Percentiles rank a stretch among this genome's conserved stretches.
phyloP scores from a whole-genome alignment of 2,113 vertebrate species.

The Myocastor coypus region DNA sequence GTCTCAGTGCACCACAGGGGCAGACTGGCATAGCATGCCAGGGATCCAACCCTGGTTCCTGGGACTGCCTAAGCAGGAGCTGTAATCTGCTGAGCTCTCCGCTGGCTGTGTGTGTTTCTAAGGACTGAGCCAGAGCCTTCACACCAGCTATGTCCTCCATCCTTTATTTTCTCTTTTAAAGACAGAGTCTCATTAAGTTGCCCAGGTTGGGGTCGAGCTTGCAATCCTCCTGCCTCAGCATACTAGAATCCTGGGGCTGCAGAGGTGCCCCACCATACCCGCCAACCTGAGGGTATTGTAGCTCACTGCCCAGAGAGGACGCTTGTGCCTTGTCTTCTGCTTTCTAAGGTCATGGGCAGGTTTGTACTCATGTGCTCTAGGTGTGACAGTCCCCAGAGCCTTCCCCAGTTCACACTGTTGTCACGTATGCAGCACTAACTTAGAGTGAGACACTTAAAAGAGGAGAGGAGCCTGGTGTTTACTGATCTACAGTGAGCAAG shows the following conservation, averaged over 20 bases:
- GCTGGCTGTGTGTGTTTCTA: background rate
- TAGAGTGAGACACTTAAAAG: background rate
- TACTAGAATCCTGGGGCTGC: background rate
- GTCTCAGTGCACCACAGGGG: no score
- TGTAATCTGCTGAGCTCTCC: no score
- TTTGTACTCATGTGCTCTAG: background rate
- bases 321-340: background rate
- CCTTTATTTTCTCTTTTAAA: background rate
- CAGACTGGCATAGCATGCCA: no score
- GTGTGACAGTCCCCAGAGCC: background rate
- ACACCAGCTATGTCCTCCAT: background rate
- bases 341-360: background rate
- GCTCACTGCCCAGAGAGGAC: background rate
- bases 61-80: no score
- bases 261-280: background rate
- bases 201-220: background rate
- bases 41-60: no score
- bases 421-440: background rate
- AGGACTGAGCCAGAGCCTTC: background rate
- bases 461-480: background rate
- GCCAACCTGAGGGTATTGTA: background rate
- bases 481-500: background rate
- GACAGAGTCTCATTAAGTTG: background rate
- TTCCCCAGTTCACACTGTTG: background rate
- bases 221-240: background rate